These are phyloP conservation scores for Aphidoletes aphidimyza DNA, from an alignment of 2,888 invertebrate species.

Conservation along the genomic window DNA sequence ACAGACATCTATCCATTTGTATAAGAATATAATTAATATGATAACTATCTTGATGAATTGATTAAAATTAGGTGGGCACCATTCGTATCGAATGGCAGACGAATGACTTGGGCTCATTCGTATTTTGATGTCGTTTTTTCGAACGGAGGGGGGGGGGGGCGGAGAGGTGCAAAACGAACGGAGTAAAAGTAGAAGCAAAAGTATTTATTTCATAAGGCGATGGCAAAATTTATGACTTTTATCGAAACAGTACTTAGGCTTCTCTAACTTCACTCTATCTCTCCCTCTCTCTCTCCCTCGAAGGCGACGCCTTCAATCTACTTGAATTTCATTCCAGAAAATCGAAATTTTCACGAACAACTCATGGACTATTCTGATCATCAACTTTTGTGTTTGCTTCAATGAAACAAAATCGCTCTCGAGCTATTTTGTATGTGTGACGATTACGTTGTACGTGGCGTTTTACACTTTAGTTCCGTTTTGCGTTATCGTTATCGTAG, in stretches of 20 bases:
- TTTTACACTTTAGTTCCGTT: neutral
- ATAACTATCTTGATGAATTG: slow-evolving; percentile 54
- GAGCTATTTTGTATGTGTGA: neutral
- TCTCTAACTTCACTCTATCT: too few species aligned
- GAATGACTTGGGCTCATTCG: too few species aligned
- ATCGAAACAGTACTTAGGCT: neutral
- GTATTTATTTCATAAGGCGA: neutral
- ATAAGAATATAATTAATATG: slow-evolving; percentile 54
- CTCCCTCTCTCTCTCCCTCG: too few species aligned
- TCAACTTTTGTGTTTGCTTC: too few species aligned
- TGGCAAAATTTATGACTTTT: neutral
- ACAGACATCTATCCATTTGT: slow-evolving; percentile 47
- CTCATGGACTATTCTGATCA: too few species aligned
- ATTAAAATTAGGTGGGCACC: slow-evolving; percentile 4
- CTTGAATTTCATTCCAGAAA: too few species aligned
- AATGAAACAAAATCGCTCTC: too few species aligned
- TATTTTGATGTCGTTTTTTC: too few species aligned
- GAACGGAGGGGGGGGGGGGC: neutral
- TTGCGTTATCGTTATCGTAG: neutral
- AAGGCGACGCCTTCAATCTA: too few species aligned
- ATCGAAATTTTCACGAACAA: too few species aligned
- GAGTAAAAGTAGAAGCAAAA: neutral
- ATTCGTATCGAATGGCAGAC: neutral
- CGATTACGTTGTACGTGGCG: too few species aligned
- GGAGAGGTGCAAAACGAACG: neutral